Evolutionary conservation across 2,888 invertebrate genomes (phyloP), one percentile per base, ranked within the genome.

Genomic region (Nymphalis c-album): DNA sequence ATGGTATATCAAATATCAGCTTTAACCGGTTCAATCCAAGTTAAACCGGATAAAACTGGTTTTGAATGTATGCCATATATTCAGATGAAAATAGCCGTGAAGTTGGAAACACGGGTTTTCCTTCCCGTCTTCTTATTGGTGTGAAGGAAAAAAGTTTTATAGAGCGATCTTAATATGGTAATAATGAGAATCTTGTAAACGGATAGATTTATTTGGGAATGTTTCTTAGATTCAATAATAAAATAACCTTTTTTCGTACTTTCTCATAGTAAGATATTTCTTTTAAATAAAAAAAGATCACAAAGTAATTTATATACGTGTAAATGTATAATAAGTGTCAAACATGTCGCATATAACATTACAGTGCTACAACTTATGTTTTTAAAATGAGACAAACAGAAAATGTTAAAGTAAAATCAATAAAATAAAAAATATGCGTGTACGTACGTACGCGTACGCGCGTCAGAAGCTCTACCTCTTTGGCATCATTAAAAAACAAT

Each of bases 151-250:
- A 64, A 61, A 60, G 45, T 69, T 69, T 66, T 69, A 69, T 67
- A 63, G 66, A 46, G 51, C n/a, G 45, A 66, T 66, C 63, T 63
- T 69, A 66, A 69, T 69, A 66, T 63, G 66, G 57, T 63, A 69
- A 63, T 69, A 63, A 66, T 66, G 66, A 57, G 50, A 35, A 47
- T 60, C 50, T 46, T 45, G 60, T 66, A 63, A 60, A 57, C 45
- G 57, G 63, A 66, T 60, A 65, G 50, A 66, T 69, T 69, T 69
- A 69, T 66, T 31, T 57, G 60, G 22, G 13, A 26, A 59, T 62
- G 17, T 22, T 53, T 63, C 48, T 64, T 53, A n/a, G 26, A 7
- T 26, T 53, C 2, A 7, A 31, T 53, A 26, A 16, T 16, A 53
- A 26, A 51, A 18, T 50, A 20, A 18, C 13, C 8, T 1, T 20